These are phyloP conservation scores for Grus americana DNA, from an alignment of 2,113 vertebrate genomes.

Conservation along the genomic window DNA sequence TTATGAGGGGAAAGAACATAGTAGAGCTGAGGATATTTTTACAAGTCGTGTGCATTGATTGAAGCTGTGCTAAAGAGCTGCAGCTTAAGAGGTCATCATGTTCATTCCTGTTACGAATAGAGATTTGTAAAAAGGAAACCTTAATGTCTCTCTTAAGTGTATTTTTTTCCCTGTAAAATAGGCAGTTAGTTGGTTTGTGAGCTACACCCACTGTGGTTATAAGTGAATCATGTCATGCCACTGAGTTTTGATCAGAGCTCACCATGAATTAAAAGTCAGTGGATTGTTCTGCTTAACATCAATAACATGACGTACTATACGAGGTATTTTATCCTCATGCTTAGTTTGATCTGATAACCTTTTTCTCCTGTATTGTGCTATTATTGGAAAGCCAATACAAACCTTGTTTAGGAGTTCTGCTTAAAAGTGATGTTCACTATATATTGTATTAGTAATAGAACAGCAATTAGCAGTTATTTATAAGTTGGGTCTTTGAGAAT, in stretches of 20 bases:
- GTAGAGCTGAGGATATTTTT: not conserved
- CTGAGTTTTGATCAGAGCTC: not conserved
- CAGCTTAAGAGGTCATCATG: not conserved
- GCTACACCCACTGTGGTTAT: not conserved
- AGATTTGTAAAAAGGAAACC: not conserved
- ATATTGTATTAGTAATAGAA: not conserved
- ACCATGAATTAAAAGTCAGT: not conserved
- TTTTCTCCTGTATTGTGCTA: not conserved
- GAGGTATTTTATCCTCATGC: accelerated
- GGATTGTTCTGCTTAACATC: not conserved
- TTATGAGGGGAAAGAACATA: not conserved
- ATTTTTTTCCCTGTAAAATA: not conserved
- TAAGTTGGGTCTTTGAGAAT: not conserved
- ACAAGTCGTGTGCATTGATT: not conserved
- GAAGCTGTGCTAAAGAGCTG: not conserved
- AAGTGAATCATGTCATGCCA: not conserved
- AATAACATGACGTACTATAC: not conserved
- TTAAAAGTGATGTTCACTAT: not conserved
- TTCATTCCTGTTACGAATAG: not conserved
- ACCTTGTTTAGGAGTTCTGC: not conserved
- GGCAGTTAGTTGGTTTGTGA: not conserved
- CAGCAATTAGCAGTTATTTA: not conserved
- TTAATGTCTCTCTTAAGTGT: not conserved
- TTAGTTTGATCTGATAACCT: not conserved
- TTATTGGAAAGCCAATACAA: not conserved